Conservation (phyloP, 2,797 vertebrate genomes). For the Echeneis naucrates region DNA sequence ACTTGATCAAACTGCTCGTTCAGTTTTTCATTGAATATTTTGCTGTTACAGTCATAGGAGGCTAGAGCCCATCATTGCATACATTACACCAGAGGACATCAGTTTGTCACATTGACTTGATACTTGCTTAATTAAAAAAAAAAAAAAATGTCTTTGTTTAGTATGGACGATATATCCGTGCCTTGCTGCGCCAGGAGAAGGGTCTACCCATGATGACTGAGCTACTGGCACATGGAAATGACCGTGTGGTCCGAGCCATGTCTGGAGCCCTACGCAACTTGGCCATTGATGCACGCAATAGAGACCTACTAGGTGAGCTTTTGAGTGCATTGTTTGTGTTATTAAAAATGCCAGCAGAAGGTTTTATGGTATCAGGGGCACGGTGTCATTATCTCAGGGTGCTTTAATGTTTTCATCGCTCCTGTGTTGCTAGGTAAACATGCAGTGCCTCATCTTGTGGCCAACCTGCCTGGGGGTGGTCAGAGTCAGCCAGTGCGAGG, state of each 20-base stretch:
- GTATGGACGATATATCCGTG: conserved; percentile 94
- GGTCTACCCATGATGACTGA: conserved; percentile 93
- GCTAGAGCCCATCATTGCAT: no score
- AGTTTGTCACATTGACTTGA: neutral
- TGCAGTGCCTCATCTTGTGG: conserved; percentile 91
- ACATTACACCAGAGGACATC: neutral
- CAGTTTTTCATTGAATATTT: neutral
- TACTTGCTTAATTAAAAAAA: neutral
- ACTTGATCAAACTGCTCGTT: neutral
- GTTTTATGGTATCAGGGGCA: neutral
- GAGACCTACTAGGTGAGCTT: conserved; percentile 90
- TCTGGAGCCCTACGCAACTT: conserved; percentile 95
- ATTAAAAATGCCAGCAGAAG: neutral
- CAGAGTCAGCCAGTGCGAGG: conserved; percentile 89
- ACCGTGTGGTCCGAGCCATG: conserved; percentile 94
- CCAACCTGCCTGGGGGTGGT: conserved; percentile 90
- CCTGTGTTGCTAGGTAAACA: conserved; percentile 86
- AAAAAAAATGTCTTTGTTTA: conserved; percentile 58
- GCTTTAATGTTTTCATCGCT: neutral
- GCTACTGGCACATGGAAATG: conserved; percentile 88
- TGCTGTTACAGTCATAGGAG: neutral
- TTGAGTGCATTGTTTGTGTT: neutral
- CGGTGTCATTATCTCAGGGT: neutral
- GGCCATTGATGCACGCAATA: conserved; percentile 92
- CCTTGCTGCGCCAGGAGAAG: conserved; percentile 91